Evolutionary conservation across 2,797 vertebrate species (phyloP).

Genomic region (Betta splendens): DNA sequence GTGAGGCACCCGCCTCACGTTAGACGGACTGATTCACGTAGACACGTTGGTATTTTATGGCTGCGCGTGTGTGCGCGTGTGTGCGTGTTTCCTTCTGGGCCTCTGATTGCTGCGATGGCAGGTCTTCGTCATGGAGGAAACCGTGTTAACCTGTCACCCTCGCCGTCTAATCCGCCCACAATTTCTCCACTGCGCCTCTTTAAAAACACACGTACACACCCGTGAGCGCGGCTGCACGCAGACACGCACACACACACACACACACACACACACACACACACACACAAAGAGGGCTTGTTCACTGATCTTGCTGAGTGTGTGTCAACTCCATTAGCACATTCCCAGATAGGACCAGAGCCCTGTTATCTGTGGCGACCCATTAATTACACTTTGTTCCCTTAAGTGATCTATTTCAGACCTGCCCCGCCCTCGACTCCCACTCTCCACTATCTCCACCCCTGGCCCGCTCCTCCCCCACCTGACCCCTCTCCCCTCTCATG

Average conservation of each 20-base stretch:
- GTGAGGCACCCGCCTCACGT: conserved; percentile 60
- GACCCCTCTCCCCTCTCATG: conserved; percentile 45
- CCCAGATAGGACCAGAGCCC: conserved; percentile 83
- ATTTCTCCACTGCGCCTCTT: conserved; percentile 60
- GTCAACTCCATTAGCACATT: conserved; percentile 88
- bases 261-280: conserved; percentile 17
- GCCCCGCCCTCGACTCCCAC: conserved; percentile 78
- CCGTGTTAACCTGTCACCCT: conserved; percentile 67
- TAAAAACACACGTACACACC: conserved; percentile 42
- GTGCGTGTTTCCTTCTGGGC: conserved; percentile 59
- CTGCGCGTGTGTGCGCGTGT: conserved; percentile 18
- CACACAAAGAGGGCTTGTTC: conserved; percentile 62
- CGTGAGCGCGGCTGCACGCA: conserved; percentile 3
- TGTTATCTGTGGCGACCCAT: conserved; percentile 86
- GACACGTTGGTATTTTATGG: conserved; percentile 31
- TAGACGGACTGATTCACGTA: conserved; percentile 28
- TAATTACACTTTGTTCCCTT: conserved; percentile 90
- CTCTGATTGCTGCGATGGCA: conserved; percentile 64
- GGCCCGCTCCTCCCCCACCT: conserved; percentile 68
- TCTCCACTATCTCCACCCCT: conserved; percentile 72
- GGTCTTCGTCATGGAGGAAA: conserved; percentile 64
- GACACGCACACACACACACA: not conserved
- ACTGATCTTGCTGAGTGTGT: conserved; percentile 81
- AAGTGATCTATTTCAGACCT: conserved; percentile 88
- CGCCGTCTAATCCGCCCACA: conserved; percentile 49